Conservation (phyloP, 1,140 invertebrate genomes). For the Agrilus planipennis region DNA sequence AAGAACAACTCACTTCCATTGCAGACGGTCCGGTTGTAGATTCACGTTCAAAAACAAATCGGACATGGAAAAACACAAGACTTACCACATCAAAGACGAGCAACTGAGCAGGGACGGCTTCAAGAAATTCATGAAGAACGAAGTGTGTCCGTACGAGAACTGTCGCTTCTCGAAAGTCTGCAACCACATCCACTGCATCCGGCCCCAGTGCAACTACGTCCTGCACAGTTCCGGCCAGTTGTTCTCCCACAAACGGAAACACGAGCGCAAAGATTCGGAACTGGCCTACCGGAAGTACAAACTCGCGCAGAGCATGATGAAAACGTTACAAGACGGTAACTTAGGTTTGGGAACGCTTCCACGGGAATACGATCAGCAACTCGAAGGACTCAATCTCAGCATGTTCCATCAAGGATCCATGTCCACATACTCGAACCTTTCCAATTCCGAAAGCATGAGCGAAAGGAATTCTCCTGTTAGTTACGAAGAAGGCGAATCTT, state of each 20-base stretch:
- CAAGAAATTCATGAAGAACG: constrained; percentile 98
- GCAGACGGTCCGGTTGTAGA: constrained; percentile 74
- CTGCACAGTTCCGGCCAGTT: constrained; percentile 92
- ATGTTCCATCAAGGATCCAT: constrained; percentile 23
- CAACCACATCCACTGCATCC: constrained; percentile 97
- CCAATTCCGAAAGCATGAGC: constrained; percentile 30
- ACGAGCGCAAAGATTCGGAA: constrained; percentile 85
- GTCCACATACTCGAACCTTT: constrained; percentile 28
- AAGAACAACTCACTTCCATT: constrained; percentile 95
- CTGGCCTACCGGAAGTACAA: constrained; percentile 71
- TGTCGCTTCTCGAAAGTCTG: constrained; percentile 89
- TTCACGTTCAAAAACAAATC: constrained; percentile 99
- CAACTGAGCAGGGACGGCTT: constrained; percentile 91
- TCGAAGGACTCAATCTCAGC: constrained; percentile 23
- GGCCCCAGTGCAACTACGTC: constrained; percentile 90
- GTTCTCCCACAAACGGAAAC: constrained; percentile 96
- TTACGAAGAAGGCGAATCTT: constrained; percentile 27
- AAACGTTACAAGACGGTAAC: constrained; percentile 27
- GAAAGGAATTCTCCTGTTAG: constrained; percentile 30
- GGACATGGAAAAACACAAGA: constrained; percentile 99
- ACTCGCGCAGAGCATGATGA: constrained; percentile 34
- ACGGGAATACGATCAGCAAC: constrained; percentile 25
- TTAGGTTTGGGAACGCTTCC: constrained; percentile 15
- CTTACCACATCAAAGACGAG: constrained; percentile 96
- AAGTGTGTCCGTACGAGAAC: constrained; percentile 78